Percentiles rank a stretch among this genome's conserved stretches.
These are phyloP conservation scores for Sphecodes monilicornis DNA, from an alignment of 2,888 invertebrate genomes.

Conservation along the genomic window DNA sequence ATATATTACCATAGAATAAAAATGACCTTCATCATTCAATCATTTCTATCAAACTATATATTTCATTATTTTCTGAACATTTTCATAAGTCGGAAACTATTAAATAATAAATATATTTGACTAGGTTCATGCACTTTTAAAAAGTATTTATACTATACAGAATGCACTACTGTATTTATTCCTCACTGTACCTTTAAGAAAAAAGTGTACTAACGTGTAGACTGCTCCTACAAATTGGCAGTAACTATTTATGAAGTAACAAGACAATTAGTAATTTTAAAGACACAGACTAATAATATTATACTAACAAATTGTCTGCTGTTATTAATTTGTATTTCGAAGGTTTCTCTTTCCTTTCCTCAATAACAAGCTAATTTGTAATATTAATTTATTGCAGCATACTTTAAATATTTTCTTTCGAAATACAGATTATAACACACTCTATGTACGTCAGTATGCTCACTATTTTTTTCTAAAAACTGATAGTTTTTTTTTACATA, in stretches of 20 bases:
- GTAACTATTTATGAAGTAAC: constrained; percentile 53
- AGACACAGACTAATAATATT: neutral
- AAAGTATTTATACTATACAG: neutral
- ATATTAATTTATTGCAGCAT: neutral
- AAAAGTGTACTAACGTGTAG: constrained; percentile 52
- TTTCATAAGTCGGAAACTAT: neutral
- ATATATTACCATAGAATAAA: neutral
- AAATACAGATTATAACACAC: neutral
- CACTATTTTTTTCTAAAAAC: neutral
- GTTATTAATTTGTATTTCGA: neutral
- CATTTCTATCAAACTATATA: neutral
- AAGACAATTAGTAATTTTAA: constrained; percentile 40
- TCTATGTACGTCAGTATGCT: neutral
- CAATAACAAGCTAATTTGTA: neutral
- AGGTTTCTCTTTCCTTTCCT: neutral
- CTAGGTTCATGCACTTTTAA: neutral
- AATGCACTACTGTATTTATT: neutral
- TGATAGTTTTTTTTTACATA: neutral
- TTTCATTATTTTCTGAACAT: neutral
- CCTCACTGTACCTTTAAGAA: constrained; percentile 28
- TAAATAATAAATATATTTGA: neutral
- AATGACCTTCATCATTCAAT: neutral
- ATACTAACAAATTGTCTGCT: neutral
- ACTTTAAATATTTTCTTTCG: neutral
- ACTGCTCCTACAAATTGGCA: constrained; percentile 55